These are phyloP conservation scores for Esox lucius DNA, from an alignment of 2,797 vertebrate genomes.

Conservation along the genomic window DNA sequence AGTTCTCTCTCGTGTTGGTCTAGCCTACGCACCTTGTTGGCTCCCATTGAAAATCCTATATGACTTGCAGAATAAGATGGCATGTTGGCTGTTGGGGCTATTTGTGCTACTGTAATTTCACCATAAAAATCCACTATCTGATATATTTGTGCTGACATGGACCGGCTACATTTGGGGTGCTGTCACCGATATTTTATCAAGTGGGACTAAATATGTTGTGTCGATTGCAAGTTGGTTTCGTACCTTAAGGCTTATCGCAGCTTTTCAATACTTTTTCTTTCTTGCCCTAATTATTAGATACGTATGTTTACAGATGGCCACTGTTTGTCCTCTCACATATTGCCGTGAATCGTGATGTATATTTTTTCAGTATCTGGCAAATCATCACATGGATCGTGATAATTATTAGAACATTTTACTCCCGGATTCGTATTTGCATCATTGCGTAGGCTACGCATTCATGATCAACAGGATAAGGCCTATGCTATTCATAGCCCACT, in stretches of 20 bases:
- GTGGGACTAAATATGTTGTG: too few relatives aligned
- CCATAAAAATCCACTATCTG: too few relatives aligned
- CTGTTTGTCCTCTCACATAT: background rate
- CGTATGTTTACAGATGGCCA: background rate
- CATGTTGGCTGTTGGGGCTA: background rate
- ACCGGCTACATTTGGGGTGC: too few relatives aligned
- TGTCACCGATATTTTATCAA: too few relatives aligned
- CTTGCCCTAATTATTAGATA: background rate
- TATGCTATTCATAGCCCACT: background rate
- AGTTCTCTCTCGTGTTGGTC: background rate
- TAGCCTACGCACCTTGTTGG: background rate
- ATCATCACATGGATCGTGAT: background rate
- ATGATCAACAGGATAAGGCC: background rate
- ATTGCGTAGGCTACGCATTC: background rate
- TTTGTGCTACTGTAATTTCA: background rate
- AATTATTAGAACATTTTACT: background rate
- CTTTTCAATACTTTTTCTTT: background rate
- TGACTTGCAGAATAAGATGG: conserved; percentile 5
- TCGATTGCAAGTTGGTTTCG: too few relatives aligned
- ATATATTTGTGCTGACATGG: too few relatives aligned
- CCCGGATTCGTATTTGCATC: background rate
- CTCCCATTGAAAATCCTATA: background rate
- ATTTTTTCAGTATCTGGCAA: background rate
- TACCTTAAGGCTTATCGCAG: background rate
- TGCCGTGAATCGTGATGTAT: background rate